Conservation (phyloP, 1,140 invertebrate species). For the Anthonomus grandis region DNA sequence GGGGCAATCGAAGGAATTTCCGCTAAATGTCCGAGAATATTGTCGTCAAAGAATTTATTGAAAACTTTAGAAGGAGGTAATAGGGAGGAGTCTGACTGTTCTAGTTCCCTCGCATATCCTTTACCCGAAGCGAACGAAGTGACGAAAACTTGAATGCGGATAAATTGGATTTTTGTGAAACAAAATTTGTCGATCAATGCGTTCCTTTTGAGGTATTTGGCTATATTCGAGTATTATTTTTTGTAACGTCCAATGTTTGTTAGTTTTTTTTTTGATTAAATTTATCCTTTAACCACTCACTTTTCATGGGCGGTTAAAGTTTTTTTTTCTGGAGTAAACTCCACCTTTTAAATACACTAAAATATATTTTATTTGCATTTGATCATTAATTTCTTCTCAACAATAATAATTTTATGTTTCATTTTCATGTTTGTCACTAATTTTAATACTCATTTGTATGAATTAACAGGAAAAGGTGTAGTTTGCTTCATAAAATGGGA, state of each 20-base stretch:
- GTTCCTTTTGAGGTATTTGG: constrained; percentile 35
- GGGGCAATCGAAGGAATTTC: constrained; percentile 43
- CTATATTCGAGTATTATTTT: constrained; percentile 24
- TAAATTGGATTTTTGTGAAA: constrained; percentile 34
- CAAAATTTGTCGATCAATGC: constrained; percentile 30
- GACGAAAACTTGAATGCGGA: constrained; percentile 39
- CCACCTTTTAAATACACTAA: constrained; percentile 40
- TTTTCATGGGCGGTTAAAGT: constrained; percentile 29
- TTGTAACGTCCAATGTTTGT: constrained; percentile 34
- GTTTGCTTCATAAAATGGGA: constrained; percentile 43
- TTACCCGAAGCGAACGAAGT: constrained; percentile 38
- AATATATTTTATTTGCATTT: constrained; percentile 44
- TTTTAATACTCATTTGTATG: constrained; percentile 27
- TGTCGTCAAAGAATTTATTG: constrained; percentile 55
- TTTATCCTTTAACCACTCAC: not conserved
- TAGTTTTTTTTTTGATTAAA: constrained; percentile 28
- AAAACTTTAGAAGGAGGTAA: constrained; percentile 33
- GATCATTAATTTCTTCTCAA: constrained; percentile 26
- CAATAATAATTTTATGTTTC: constrained; percentile 13
- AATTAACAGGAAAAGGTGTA: constrained; percentile 45
- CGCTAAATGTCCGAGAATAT: constrained; percentile 55
- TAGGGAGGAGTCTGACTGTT: constrained; percentile 27
- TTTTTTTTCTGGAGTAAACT: constrained; percentile 44
- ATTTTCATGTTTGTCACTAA: constrained; percentile 18
- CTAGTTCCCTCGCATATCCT: constrained; percentile 26